Base-by-base conservation (phyloP, 2,113 vertebrate species). In the Platichthys stellatus region DNA sequence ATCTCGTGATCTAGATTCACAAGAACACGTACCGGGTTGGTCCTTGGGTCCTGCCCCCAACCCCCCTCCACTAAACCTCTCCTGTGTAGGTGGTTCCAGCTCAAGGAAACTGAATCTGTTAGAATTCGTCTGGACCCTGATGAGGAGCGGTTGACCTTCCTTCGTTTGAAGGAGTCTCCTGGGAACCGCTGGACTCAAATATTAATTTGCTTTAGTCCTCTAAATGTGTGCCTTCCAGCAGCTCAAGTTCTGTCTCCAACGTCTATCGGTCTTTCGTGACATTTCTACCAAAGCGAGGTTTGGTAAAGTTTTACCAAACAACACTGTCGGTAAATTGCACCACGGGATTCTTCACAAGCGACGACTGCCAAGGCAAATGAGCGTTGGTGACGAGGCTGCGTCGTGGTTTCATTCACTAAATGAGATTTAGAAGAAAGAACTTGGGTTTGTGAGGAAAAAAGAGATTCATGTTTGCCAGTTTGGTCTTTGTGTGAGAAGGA, bases 391-490 rank as follows among this genome's bases (percentile, higher is more conserved):
- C 45, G 54, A 21, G 54, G 54, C 7, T 23, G 12, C 6, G 12
- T 13, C 21, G 26, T 11, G 28, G 67, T 20, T 13, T 6, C 15
- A 68, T 54, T 53, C 72, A 63, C 24, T 12, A 69, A 59, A 70
- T 43, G 11, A 12, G 61, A 18, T 15, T 40, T 2, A 9, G 61
- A 14, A 1, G 4, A 71, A 12, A 74, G 68, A 71, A 60, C 31
- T 31, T 31, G 31, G 31, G 31, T 31, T 31, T 31, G 31, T 31
- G 31, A 54, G 12, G 15, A 47, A 66, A 5, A 43, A 14, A 43
- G 9, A 64, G 31, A 43, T 64, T 31, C 35, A 59, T 67, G 75
- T 81, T 84, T 49, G 65, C 53, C 11, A 14, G 1, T 47, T 47
- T 35, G 24, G 45, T 23, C 13, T 43, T 11, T 69, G 10, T 59